Conservation (phyloP, 2,888 invertebrate species). For the Eupithecia abbreviata region DNA sequence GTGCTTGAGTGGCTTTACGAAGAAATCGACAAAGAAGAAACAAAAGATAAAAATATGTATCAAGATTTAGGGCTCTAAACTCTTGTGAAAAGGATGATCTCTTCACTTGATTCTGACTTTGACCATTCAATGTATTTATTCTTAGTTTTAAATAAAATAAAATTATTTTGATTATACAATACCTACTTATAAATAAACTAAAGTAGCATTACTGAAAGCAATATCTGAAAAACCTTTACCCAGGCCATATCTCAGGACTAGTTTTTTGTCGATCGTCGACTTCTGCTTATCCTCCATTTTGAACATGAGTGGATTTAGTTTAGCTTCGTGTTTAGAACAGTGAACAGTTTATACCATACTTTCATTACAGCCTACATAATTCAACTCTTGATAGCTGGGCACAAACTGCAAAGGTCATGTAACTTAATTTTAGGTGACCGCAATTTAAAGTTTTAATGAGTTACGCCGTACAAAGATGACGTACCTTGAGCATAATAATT, state of each 20-base stretch:
- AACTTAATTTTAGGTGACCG: slow-evolving; percentile 56
- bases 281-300: background rate
- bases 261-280: background rate
- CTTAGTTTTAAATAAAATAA: background rate
- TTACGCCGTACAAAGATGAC: slow-evolving; percentile 49
- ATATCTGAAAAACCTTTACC: background rate
- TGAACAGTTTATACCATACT: background rate
- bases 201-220: background rate
- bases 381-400: slow-evolving; percentile 17
- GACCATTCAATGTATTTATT: background rate
- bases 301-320: background rate
- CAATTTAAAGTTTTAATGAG: slow-evolving; percentile 62
- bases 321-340: background rate
- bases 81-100: too few species aligned
- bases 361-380: slow-evolving; percentile 12
- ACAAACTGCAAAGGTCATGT: slow-evolving; percentile 41
- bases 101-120: too few species aligned
- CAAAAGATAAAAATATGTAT: too few species aligned
- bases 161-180: background rate
- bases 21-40: background rate
- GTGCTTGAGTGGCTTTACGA: background rate
- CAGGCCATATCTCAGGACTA: background rate
- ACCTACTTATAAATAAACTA: too few species aligned
- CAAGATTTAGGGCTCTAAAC: too few species aligned
- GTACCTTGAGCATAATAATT: slow-evolving; percentile 49